Base-by-base conservation (phyloP, 2,113 vertebrate species). In the Oceanites oceanicus region DNA sequence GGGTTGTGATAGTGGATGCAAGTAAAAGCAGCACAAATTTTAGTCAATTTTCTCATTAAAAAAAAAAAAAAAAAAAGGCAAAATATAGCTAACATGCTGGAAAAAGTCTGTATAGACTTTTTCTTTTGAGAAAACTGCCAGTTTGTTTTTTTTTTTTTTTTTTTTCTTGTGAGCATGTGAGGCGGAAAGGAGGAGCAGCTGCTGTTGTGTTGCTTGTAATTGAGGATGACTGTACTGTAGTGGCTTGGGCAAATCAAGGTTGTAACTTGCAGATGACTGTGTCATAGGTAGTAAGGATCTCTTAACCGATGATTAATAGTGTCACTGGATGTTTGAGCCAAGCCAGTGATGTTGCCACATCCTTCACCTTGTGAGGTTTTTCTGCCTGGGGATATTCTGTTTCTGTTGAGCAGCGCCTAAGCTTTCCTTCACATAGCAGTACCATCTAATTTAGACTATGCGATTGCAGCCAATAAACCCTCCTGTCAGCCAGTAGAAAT, bases 251-350 rank as follows among this genome's bases (percentile, higher is more conserved):
- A 84, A 85, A 94, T 94, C 61, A 87, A 52, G 61, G 45, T 45
- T 95, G 73, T 91, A 87, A 82, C 86, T 78, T 92, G 80, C 40
- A 91, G 73, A 71, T 94, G 70, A 76, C 53, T 88, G 7, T 92
- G 90, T 91, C 53, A 1, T 73, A 62, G 19, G 49, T 91, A 63
- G 62, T 93, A 45, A 91, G 36, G 40, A 61, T 94, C 77, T 93
- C 66, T 75, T 82, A 82, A 68, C 40, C 0, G 2, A 13, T 93
- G 77, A 93, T 85, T 93, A 78, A 22, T 45, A 65, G 30, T 85
- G 87, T 82, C 81, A 68, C 44, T 53, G 53, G 53, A 40, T 73
- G 66, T 32, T 92, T 44, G 21, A 90, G 52, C 59, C 44, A 47
- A 75, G 74, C 40, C 52, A 29, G 36, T 0, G 2, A 59, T 36